Conservation (phyloP, 2,888 invertebrate species). For the Quadriops clusia region DNA sequence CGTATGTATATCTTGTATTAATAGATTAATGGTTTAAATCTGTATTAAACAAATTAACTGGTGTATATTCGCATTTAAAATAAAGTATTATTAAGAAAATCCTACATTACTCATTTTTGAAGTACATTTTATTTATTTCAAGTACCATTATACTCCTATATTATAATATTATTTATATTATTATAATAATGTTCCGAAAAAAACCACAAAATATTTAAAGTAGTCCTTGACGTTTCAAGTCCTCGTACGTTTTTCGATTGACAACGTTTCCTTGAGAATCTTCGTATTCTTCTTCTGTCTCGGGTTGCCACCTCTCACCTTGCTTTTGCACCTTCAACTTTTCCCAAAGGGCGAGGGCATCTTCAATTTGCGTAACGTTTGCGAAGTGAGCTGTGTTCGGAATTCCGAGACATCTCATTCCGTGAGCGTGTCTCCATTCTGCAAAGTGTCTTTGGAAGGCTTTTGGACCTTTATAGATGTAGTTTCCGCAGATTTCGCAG, state of each 20-base stretch:
- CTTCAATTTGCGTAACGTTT: conserved; percentile 97
- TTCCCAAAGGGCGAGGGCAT: conserved; percentile 95
- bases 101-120: too few species aligned
- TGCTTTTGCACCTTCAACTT: conserved; percentile 93
- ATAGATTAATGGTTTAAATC: background rate
- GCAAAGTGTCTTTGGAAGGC: conserved; percentile 99
- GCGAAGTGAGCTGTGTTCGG: conserved; percentile 99
- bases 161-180: conserved; percentile 1
- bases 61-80: too few species aligned
- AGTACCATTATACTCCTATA: background rate
- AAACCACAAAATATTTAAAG: conserved; percentile 45
- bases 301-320: conserved; percentile 90
- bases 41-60: too few species aligned
- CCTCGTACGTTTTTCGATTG: conserved; percentile 95
- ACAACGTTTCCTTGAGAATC: conserved; percentile 98
- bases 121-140: conserved; percentile 1
- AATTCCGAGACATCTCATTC: conserved; percentile 97
- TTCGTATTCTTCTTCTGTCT: conserved; percentile 97
- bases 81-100: too few species aligned
- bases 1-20: conserved; percentile 2
- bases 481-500: conserved; percentile 99
- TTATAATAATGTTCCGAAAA: conserved; percentile 1
- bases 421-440: conserved; percentile 79
- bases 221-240: conserved; percentile 94
- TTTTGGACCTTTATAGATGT: conserved; percentile 96